Evolutionary conservation across 2,113 vertebrate species (phyloP).

Genomic region (Neotragus moschatus): DNA sequence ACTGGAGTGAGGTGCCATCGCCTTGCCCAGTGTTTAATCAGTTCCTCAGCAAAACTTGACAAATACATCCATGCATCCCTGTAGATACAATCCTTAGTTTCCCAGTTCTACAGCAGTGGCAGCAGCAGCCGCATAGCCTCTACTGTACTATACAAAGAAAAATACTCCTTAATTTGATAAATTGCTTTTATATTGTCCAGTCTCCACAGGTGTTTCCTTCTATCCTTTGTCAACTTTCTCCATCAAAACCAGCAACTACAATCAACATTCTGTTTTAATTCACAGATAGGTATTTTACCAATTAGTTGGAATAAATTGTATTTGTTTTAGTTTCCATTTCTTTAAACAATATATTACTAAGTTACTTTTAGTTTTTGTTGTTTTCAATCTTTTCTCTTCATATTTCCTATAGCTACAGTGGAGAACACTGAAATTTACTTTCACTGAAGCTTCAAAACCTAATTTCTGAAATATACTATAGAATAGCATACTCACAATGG

Average conservation of each 20-base stretch:
- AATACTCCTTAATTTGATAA: neutral
- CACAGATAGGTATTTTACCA: neutral
- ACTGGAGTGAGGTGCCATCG: no score
- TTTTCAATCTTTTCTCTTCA: neutral
- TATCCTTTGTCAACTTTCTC: neutral
- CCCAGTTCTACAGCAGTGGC: neutral
- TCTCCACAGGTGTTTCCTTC: neutral
- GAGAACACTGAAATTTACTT: constrained; percentile 21
- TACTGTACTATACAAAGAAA: neutral
- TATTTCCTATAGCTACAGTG: neutral
- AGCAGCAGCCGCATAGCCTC: neutral
- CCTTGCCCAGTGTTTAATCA: neutral
- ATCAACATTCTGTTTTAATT: neutral
- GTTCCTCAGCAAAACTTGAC: neutral
- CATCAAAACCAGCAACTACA: neutral
- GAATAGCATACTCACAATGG: neutral
- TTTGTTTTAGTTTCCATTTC: neutral
- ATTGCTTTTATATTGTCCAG: neutral
- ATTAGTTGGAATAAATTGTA: neutral
- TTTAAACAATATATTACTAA: neutral
- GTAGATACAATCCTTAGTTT: neutral
- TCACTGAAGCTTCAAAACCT: constrained; percentile 41
- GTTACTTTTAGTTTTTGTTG: neutral
- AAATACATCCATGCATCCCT: neutral
- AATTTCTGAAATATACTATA: constrained; percentile 40